phyloP scores from a whole-genome alignment of 2,888 invertebrate species.

The Pyrocoelia pectoralis region DNA sequence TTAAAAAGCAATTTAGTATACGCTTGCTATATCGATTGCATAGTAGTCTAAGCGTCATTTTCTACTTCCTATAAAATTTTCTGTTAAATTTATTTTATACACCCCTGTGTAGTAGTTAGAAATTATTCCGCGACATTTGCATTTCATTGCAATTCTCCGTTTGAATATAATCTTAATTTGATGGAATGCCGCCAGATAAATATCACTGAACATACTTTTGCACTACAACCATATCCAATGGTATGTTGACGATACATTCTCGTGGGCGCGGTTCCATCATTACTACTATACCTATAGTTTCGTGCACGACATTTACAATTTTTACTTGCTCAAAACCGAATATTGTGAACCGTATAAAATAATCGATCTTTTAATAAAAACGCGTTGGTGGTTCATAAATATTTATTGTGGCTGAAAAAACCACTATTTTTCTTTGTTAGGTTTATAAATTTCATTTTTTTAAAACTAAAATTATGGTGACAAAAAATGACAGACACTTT shows the following conservation, averaged over 20 bases:
- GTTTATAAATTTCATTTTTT: background rate
- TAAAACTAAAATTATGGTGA: background rate
- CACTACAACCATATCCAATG: slow-evolving; percentile 40
- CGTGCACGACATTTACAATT: slow-evolving; percentile 29
- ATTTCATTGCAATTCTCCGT: slow-evolving; percentile 44
- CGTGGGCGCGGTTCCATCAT: slow-evolving; percentile 37
- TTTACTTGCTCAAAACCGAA: slow-evolving; percentile 15
- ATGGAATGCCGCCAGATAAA: slow-evolving; percentile 47
- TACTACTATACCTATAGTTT: slow-evolving; percentile 24
- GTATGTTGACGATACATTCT: slow-evolving; percentile 34
- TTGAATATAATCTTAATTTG: slow-evolving; percentile 50
- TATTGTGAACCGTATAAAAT: slow-evolving; percentile 2
- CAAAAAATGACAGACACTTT: background rate
- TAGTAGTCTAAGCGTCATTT: slow-evolving; percentile 3
- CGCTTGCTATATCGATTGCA: slow-evolving; percentile 23
- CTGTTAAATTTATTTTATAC: slow-evolving; percentile 41
- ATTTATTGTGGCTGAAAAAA: background rate
- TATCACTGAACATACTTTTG: slow-evolving; percentile 41
- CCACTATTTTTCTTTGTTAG: background rate
- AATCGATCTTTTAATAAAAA: slow-evolving; percentile 5
- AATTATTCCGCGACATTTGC: slow-evolving; percentile 55
- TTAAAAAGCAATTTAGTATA: slow-evolving; percentile 33
- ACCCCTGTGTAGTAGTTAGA: slow-evolving; percentile 39
- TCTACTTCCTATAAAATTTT: slow-evolving; percentile 35
- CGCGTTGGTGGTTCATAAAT: slow-evolving; percentile 3